These are phyloP conservation scores for Hyla sarda DNA, from an alignment of 2,113 vertebrate genomes.

Conservation along the genomic window DNA sequence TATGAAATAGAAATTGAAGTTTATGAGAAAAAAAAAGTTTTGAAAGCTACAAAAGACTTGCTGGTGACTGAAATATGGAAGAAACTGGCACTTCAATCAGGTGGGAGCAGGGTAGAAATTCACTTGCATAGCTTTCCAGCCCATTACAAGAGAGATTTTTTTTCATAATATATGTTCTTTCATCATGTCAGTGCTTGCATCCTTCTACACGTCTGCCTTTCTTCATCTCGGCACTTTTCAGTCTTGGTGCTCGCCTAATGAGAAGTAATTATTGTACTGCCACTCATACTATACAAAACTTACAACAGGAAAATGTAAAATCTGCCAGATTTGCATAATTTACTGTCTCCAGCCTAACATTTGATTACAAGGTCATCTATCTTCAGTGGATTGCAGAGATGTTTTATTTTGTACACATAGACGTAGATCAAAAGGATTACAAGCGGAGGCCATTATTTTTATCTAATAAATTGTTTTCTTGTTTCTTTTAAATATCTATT, in stretches of 20 bases:
- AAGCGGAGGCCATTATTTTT: no score
- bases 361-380: slow-evolving; percentile 55
- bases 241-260: slow-evolving; percentile 47
- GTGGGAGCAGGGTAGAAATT: slow-evolving; percentile 31
- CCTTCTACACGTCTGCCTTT: slow-evolving; percentile 34
- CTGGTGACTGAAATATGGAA: slow-evolving; percentile 17
- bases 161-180: slow-evolving; percentile 49
- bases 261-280: slow-evolving; percentile 57
- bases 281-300: slow-evolving; percentile 45
- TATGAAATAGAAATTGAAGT: background rate
- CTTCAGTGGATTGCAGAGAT: slow-evolving; percentile 13
- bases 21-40: background rate
- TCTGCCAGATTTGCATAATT: slow-evolving; percentile 49
- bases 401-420: slow-evolving; percentile 23
- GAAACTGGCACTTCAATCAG: slow-evolving; percentile 39
- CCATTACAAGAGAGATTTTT: slow-evolving; percentile 38
- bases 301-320: slow-evolving; percentile 47
- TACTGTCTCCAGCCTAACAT: slow-evolving; percentile 33
- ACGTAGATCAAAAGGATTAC: background rate
- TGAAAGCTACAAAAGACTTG: slow-evolving; percentile 28
- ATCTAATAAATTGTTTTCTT: background rate
- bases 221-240: slow-evolving; percentile 40
- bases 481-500: background rate
- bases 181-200: slow-evolving; percentile 34
- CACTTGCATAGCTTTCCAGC: slow-evolving; percentile 11